Base-by-base conservation (phyloP, 2,797 vertebrate species). In the Myotis daubentonii region DNA sequence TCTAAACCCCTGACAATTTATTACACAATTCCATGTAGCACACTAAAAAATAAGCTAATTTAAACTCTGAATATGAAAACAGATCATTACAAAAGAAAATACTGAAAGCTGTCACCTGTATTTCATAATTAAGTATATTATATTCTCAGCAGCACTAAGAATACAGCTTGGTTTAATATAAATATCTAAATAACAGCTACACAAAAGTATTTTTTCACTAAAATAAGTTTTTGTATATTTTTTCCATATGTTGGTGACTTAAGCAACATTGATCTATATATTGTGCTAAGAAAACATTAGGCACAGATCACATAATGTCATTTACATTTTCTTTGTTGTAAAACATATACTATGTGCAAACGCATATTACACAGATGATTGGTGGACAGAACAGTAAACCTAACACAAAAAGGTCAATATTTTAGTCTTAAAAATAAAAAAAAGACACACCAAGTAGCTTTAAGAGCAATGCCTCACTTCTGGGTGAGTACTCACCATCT, bases 241-340 rank as follows among this genome's bases (percentile, higher is more conserved):
- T 89, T 97, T 95, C 93, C 62, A 90, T 95, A 94, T 97, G 89
- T 86, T 89, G 95, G 82, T 87, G 71, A 92, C 41, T 96, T 95
- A 95, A 98, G 93, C 82, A 98, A 96, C 96, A 97, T 1, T 95
- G 87, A 97, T 84, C 95, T 98, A 96, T 79, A 89, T 94, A 95
- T 86, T 93, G 92, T 97, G 96, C 96, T 97, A 97, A 84, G 95
- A 98, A 97, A 98, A 98, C 95, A 97, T 97, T 38, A 98, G 97
- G 98, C 97, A 98, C 96, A 97, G 94, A 97, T 82, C 96, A 98
- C 96, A 97, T 97, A 95, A 91, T 95, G 88, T 91, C 94, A 95
- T 84, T 96, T 93, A 98, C 8, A 17, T 96, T 96, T 97, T 97
- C 93, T 97, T 96, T 95, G 87, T 74, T 93, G 86, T 95, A 83